Evolutionary conservation across 2,797 vertebrate species (phyloP).

Genomic region (Sphaeramia orbicularis): DNA sequence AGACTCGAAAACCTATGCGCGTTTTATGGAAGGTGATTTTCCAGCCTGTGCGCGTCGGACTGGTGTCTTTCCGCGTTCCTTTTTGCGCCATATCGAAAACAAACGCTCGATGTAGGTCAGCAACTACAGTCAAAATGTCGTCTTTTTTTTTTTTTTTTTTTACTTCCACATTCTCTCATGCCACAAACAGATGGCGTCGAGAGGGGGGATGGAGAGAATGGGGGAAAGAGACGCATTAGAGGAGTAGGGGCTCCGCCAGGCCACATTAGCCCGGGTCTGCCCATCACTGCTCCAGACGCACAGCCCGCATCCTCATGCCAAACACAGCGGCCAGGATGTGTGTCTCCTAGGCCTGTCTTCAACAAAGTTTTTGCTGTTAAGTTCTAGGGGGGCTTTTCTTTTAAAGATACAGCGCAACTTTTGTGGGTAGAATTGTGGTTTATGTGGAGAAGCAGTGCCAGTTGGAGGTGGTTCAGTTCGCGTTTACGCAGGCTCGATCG

Average conservation of each 20-base stretch:
- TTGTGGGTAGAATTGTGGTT: not conserved
- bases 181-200: slow-evolving; percentile 85
- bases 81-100: slow-evolving; percentile 32
- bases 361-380: slow-evolving; percentile 72
- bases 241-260: slow-evolving; percentile 73
- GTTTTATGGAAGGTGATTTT: slow-evolving; percentile 5
- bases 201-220: slow-evolving; percentile 70
- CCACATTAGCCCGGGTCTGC: slow-evolving; percentile 71
- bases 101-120: slow-evolving; percentile 77
- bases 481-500: not conserved
- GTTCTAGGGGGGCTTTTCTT: slow-evolving; percentile 50
- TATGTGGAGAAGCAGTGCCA: slow-evolving; percentile 12
- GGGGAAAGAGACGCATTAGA: slow-evolving; percentile 74
- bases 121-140: slow-evolving; percentile 83
- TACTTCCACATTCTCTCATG: slow-evolving; percentile 81
- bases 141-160: slow-evolving; percentile 81
- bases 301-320: slow-evolving; percentile 26
- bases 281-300: slow-evolving; percentile 48
- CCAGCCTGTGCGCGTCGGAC: not conserved
- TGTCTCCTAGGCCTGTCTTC: slow-evolving; percentile 48
- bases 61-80: slow-evolving; percentile 9
- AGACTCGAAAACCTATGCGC: slow-evolving; percentile 38
- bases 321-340: slow-evolving; percentile 39
- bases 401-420: slow-evolving; percentile 58
- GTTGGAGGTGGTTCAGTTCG: not conserved